Evolutionary conservation across 2,888 invertebrate species (phyloP).

Genomic region (Eupithecia subumbrata): DNA sequence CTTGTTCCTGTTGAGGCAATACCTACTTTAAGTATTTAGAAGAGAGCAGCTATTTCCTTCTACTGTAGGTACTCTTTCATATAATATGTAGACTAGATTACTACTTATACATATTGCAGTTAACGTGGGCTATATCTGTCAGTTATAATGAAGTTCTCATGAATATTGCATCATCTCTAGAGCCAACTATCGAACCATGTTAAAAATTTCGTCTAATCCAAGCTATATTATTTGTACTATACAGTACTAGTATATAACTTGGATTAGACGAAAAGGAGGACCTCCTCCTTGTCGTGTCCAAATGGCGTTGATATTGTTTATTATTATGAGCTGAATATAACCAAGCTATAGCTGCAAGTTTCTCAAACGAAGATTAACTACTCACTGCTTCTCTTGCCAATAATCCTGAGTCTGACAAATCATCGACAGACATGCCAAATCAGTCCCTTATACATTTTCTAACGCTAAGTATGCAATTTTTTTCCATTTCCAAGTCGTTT

Average conservation of each 20-base stretch:
- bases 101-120: background rate
- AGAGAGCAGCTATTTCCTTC: background rate
- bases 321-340: background rate
- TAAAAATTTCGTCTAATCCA: background rate
- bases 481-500: too few species aligned
- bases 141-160: background rate
- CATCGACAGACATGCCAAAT: background rate
- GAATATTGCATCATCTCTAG: too few species aligned
- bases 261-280: too few species aligned
- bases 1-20: constrained; percentile 62
- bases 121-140: background rate
- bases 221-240: background rate
- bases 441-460: background rate
- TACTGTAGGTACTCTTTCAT: background rate
- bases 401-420: background rate
- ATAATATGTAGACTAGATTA: background rate
- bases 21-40: constrained; percentile 2
- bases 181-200: background rate
- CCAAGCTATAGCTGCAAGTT: background rate
- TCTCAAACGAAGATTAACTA: background rate
- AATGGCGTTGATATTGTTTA: background rate
- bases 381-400: background rate
- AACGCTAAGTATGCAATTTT: background rate
- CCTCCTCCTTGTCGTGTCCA: background rate
- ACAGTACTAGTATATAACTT: too few species aligned